Conservation (phyloP, 2,113 vertebrate genomes). For the Loxodonta africana region DNA sequence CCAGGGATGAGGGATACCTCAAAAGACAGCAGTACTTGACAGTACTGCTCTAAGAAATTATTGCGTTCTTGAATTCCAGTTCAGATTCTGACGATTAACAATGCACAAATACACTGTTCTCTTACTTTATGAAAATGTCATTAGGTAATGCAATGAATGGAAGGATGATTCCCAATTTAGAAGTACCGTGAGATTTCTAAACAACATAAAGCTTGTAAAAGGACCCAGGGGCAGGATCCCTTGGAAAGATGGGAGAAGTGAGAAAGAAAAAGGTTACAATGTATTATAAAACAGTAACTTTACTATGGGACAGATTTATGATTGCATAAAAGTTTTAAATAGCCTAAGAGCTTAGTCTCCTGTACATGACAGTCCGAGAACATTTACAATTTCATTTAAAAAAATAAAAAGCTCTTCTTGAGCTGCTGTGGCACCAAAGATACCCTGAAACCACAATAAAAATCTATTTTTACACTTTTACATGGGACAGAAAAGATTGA, state of each 20-base stretch:
- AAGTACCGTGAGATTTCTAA: conserved; percentile 12
- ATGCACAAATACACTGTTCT: neutral
- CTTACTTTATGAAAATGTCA: neutral
- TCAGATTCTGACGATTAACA: neutral
- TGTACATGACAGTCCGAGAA: conserved; percentile 65
- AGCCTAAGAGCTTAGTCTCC: conserved; percentile 53
- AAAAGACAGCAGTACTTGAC: neutral
- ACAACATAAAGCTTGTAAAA: conserved; percentile 32
- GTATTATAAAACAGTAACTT: conserved; percentile 74
- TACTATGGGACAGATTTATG: conserved; percentile 78
- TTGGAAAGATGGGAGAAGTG: conserved; percentile 30
- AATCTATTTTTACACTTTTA: conserved; percentile 80
- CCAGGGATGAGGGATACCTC: fast-evolving
- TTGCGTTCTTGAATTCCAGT: neutral
- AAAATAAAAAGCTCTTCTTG: conserved; percentile 77
- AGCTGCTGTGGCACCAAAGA: conserved; percentile 66
- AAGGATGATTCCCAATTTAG: conserved; percentile 41
- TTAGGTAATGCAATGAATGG: neutral
- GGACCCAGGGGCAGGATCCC: too few relatives aligned
- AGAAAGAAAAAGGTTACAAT: conserved; percentile 71
- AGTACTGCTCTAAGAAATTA: neutral
- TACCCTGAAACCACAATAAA: conserved; percentile 76
- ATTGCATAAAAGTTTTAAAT: conserved; percentile 80
- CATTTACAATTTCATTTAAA: conserved; percentile 77
- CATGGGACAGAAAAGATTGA: conserved; percentile 71